Evolutionary conservation across 2,888 invertebrate genomes (phyloP).

Genomic region (Sipha maydis): DNA sequence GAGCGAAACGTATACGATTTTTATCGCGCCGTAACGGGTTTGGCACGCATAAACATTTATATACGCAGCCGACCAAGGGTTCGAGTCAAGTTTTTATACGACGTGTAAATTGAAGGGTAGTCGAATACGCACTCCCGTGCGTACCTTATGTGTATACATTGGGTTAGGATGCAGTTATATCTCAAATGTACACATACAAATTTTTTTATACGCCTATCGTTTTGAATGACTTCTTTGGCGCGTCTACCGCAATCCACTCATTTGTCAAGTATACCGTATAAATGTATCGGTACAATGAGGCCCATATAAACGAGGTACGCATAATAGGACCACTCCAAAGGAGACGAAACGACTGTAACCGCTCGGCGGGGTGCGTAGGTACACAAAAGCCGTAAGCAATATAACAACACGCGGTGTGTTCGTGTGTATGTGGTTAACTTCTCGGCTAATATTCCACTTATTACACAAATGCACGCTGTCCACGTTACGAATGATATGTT

Average conservation of each 20-base stretch:
- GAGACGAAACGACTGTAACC: background rate
- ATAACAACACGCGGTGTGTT: background rate
- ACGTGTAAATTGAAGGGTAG: background rate
- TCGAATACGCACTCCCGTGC: background rate
- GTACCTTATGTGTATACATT: background rate
- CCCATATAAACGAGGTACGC: background rate
- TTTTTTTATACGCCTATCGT: background rate
- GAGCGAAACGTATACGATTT: constrained; percentile 1
- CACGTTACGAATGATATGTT: background rate
- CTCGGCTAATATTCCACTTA: constrained; percentile 31
- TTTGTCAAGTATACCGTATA: constrained; percentile 29
- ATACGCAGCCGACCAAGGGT: background rate
- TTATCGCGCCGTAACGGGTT: constrained; percentile 24
- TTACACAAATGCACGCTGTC: background rate
- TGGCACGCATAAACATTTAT: background rate
- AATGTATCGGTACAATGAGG: background rate
- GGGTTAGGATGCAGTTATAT: background rate
- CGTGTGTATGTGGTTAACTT: background rate
- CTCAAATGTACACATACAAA: background rate
- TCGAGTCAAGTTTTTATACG: constrained; percentile 5
- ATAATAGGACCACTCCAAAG: background rate
- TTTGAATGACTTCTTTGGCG: constrained; percentile 2
- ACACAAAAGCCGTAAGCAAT: background rate
- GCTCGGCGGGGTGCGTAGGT: background rate
- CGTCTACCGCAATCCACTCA: background rate